Percentiles rank a stretch among this genome's conserved stretches.
Conservation (phyloP, 2,888 invertebrate genomes). For the Brachylomia viminalis region DNA sequence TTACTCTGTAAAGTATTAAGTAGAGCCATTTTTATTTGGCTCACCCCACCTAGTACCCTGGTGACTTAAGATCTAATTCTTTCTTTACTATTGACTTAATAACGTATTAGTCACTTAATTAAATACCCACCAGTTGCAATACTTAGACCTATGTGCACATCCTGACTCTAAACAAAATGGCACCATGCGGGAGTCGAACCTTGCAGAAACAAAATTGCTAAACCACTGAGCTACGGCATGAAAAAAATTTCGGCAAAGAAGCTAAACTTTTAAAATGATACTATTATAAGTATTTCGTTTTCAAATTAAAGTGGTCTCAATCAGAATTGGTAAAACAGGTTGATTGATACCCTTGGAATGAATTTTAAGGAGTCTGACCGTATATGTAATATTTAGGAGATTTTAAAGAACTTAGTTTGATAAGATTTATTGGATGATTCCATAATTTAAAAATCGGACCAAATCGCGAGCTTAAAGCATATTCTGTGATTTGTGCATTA, state of each 20-base stretch:
- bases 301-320: slow-evolving; percentile 19
- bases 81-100: background rate
- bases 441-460: background rate
- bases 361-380: slow-evolving; percentile 9
- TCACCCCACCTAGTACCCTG: background rate
- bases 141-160: too few relatives aligned
- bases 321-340: slow-evolving; percentile 33
- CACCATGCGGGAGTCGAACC: background rate
- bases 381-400: slow-evolving; percentile 11
- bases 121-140: background rate
- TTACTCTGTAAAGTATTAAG: background rate
- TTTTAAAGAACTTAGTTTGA: slow-evolving; percentile 9
- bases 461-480: background rate
- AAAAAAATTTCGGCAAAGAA: background rate
- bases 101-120: background rate
- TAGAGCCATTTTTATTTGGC: background rate
- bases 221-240: background rate
- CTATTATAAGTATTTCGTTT: slow-evolving; percentile 17
- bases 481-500: background rate
- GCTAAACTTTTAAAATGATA: background rate
- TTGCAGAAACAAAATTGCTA: background rate
- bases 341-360: slow-evolving; percentile 38
- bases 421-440: background rate
- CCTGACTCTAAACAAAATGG: background rate
- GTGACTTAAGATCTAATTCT: background rate